Percentiles rank a stretch among this genome's conserved stretches.
These are phyloP conservation scores for Torymus aiolomorphi DNA, from an alignment of 2,888 invertebrate genomes.

Conservation along the genomic window DNA sequence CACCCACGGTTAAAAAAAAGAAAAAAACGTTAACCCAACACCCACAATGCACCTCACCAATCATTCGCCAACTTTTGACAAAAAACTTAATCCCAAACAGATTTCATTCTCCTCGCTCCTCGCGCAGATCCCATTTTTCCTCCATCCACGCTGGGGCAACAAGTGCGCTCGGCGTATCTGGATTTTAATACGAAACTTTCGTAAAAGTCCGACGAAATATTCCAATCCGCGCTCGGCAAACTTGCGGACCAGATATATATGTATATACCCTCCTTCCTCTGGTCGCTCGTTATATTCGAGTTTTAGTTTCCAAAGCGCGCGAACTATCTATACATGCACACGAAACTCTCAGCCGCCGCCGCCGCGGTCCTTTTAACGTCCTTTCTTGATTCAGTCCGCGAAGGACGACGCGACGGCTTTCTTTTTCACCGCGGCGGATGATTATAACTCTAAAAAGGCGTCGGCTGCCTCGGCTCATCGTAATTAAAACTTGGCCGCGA, in stretches of 20 bases:
- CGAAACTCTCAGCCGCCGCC: no score
- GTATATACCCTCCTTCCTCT: not conserved
- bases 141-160: no score
- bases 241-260: no score
- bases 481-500: constrained; percentile 46
- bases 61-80: not conserved
- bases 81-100: not conserved
- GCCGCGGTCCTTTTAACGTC: constrained; percentile 18
- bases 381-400: constrained; percentile 39
- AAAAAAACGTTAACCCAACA: no score
- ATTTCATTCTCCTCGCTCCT: not conserved
- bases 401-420: constrained; percentile 3
- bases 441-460: constrained; percentile 38
- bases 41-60: not conserved
- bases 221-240: no score
- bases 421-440: constrained; percentile 10
- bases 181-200: no score
- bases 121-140: no score
- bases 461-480: constrained; percentile 27
- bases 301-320: constrained; percentile 29
- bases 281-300: constrained; percentile 22
- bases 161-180: no score
- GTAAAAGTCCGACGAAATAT: no score
- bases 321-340: no score
- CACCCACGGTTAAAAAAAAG: no score